Base-by-base conservation (phyloP, 1,140 invertebrate genomes). In the Diabrotica virgifera region DNA sequence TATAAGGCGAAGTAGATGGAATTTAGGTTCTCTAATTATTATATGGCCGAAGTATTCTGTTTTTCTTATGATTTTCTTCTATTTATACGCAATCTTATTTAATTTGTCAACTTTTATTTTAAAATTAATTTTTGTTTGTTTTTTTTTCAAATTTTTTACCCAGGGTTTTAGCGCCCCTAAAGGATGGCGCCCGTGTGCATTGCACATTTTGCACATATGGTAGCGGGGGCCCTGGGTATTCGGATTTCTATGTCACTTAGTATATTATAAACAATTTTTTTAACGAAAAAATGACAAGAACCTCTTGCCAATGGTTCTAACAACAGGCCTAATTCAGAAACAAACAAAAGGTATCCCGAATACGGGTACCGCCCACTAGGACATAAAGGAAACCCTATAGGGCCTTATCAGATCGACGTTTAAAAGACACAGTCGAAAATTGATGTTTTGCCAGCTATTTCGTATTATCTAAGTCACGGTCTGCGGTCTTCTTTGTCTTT, bases 401-500 rank as follows among this genome's bases (percentile, higher is more conserved):
- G 62, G 60, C 12, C 58, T 71, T 72, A 72, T 72, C 71, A 66
- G 71, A 72, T 72, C 40, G 46, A 62, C 65, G 67, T 52, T 52
- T 46, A 46, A 66, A 51, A 36, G 67, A 71, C 69, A 70, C 53
- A 61, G 53, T 51, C 57, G 70, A 70, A 68, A 73, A 73, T 72
- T 70, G 72, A 70, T 73, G 72, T 73, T 73, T 73, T 73, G 72
- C 68, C 72, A 72, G 72, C 66, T 73, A 68, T 72, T 65, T 64
- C 40, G 51, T 24, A 40, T 61, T 55, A 54, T 60, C 13, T 46
- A 10, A 52, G 46, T 60, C 59, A 60, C 36, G 8, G 55, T 36
- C 55, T 57, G n/a, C 6, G 40, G 40, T 46, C 40, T 6, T 46
- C 40, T 46, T 46, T 46, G 8, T 8, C n/a, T n/a, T 8, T 10